Conservation (phyloP, 2,888 invertebrate genomes). For the Coremacera marginata region DNA sequence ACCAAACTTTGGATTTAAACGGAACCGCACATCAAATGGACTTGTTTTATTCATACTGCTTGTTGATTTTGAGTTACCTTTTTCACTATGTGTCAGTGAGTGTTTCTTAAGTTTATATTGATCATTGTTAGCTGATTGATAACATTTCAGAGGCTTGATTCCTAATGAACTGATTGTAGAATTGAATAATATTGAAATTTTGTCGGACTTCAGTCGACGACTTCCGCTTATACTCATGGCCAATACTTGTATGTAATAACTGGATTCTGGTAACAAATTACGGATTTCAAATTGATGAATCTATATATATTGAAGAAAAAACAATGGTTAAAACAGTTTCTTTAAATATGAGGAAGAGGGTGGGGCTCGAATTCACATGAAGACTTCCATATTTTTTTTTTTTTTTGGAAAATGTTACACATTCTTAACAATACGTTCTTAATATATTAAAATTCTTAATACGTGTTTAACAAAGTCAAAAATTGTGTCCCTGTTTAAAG, state of each 20-base stretch:
- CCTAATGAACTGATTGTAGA: constrained; percentile 71
- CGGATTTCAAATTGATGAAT: constrained; percentile 76
- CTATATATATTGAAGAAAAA: constrained; percentile 70
- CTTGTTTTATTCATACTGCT: constrained; percentile 34
- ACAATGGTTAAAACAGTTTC: constrained; percentile 29
- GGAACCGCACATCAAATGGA: constrained; percentile 63
- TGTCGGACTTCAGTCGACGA: constrained; percentile 78
- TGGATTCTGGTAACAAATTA: constrained; percentile 76
- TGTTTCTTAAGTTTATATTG: constrained; percentile 42
- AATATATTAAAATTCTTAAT: no score
- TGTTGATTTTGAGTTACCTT: constrained; percentile 29
- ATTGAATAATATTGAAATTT: constrained; percentile 79
- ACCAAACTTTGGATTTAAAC: constrained; percentile 65
- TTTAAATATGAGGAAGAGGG: background rate
- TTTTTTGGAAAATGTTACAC: no score
- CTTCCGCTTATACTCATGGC: constrained; percentile 79
- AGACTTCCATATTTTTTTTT: no score
- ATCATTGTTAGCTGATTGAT: background rate
- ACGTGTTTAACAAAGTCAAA: no score
- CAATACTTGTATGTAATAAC: constrained; percentile 85
- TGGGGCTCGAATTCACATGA: no score
- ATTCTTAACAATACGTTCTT: no score
- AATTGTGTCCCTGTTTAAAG: no score
- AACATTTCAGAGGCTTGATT: constrained; percentile 52
- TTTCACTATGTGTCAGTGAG: background rate